phyloP scores from a whole-genome alignment of 2,113 vertebrate species.

The Gadus macrocephalus region DNA sequence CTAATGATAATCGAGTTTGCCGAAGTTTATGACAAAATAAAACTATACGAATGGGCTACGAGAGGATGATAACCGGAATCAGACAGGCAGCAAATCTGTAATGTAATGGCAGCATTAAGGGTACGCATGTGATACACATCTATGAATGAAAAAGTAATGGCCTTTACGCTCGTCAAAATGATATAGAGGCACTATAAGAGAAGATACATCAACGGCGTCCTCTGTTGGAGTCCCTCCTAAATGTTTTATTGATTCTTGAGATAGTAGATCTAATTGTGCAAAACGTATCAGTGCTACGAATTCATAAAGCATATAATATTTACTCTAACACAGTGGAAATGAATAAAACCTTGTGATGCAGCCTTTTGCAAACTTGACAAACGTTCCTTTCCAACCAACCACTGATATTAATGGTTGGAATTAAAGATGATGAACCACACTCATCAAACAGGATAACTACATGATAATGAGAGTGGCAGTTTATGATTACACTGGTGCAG shows the following conservation, averaged over 20 bases:
- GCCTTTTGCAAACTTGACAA: no score
- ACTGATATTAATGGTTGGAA: no score
- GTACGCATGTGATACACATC: conserved; percentile 26
- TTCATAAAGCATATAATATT: not conserved
- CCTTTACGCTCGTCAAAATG: conserved; percentile 15
- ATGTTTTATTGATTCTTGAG: conserved; percentile 15
- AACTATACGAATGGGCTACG: conserved; percentile 34
- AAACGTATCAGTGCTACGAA: not conserved
- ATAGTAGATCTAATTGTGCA: conserved; percentile 1
- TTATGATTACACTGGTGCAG: not conserved
- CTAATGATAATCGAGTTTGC: conserved; percentile 50
- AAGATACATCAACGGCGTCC: not conserved
- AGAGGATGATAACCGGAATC: conserved; percentile 39
- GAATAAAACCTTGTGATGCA: no score
- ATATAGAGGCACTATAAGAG: conserved; percentile 4
- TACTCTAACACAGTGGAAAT: no score
- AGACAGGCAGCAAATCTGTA: conserved; percentile 46
- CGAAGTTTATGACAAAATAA: conserved; percentile 41
- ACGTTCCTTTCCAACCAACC: no score
- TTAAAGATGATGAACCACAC: not conserved
- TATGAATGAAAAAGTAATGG: conserved; percentile 24
- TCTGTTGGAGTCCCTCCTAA: not conserved
- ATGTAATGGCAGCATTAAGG: conserved; percentile 43
- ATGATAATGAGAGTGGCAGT: conserved; percentile 9
- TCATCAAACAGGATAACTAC: not conserved